A percentile compares a stretch with the other conserved stretches of the same genome.
Conservation (phyloP, 2,113 vertebrate species). For the Neolamprologus caudopunctatus region DNA sequence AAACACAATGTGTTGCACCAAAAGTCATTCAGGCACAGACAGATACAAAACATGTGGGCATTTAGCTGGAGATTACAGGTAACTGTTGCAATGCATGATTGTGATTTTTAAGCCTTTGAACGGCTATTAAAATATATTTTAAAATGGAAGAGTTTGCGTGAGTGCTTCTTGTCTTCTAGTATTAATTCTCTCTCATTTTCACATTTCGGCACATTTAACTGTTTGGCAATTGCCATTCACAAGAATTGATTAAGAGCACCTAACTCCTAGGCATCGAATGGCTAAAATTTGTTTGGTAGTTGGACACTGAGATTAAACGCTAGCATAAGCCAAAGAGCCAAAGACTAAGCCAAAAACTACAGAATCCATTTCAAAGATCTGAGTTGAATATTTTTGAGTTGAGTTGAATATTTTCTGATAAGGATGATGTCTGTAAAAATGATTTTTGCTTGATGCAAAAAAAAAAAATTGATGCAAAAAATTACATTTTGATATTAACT, state of each 20-base stretch:
- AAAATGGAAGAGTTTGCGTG: neutral
- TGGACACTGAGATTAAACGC: neutral
- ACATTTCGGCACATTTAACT: accelerated
- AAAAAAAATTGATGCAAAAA: too few relatives aligned
- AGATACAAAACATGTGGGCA: neutral
- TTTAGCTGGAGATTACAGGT: neutral
- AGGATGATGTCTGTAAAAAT: too few relatives aligned
- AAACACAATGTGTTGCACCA: neutral
- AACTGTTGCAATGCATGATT: neutral
- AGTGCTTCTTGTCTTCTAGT: neutral
- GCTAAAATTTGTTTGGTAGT: neutral
- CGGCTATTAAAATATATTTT: accelerated
- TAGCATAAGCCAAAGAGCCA: neutral
- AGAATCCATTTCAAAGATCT: neutral
- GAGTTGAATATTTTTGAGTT: too few relatives aligned
- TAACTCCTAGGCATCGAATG: neutral
- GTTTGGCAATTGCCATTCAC: neutral
- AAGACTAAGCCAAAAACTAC: neutral
- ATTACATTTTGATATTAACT: too few relatives aligned
- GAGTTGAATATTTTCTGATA: too few relatives aligned
- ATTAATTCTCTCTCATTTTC: neutral
- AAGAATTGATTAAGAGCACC: neutral
- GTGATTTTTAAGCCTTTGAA: neutral
- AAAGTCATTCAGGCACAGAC: neutral
- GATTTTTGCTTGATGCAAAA: too few relatives aligned